A percentile compares a stretch with the other conserved stretches of the same genome.
These are phyloP conservation scores for Leptinotarsa texana DNA, from an alignment of 1,140 invertebrate species.

Conservation along the genomic window DNA sequence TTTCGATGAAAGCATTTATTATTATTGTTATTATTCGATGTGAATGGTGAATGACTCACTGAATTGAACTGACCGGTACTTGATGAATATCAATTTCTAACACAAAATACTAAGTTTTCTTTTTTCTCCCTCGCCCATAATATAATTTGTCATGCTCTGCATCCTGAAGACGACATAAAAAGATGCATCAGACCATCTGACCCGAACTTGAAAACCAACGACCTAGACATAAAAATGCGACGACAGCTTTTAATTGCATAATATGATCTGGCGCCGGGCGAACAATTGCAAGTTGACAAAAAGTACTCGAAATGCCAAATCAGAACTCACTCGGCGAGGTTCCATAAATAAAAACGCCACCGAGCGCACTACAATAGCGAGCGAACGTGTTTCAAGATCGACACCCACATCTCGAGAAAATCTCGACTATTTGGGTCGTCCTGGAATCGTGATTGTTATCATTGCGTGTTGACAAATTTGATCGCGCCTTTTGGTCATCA, in stretches of 20 bases:
- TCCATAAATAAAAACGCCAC: constrained; percentile 5
- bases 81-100: too few species aligned
- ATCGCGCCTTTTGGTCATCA: neutral
- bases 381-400: neutral
- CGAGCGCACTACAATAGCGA: neutral
- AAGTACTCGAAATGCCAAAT: neutral
- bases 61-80: too few species aligned
- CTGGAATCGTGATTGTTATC: neutral
- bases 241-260: neutral
- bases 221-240: neutral
- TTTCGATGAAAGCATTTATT: too few species aligned
- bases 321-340: neutral
- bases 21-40: too few species aligned
- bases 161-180: too few species aligned
- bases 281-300: neutral
- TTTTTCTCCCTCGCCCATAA: too few species aligned
- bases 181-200: neutral
- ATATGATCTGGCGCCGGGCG: neutral
- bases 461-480: constrained; percentile 4
- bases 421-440: neutral
- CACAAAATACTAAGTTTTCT: too few species aligned
- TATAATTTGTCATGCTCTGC: too few species aligned
- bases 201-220: constrained; percentile 2
- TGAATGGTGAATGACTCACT: too few species aligned
- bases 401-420: neutral